Evolutionary conservation across 1,140 invertebrate genomes (phyloP).

Genomic region (Scaptodrosophila lebanonensis): DNA sequence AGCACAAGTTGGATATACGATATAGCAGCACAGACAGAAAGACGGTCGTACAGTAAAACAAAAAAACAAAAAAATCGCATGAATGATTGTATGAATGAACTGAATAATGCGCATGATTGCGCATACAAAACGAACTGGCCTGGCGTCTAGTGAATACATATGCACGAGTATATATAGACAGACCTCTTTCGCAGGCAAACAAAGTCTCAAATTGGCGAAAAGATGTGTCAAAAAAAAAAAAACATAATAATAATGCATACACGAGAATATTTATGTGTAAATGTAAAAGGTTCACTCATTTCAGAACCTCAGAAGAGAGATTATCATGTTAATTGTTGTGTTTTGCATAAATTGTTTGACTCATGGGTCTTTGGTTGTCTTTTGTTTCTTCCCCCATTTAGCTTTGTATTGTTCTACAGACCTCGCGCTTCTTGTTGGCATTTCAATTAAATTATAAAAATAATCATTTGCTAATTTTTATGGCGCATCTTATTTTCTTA

Average conservation of each 20-base stretch:
- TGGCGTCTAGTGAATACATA: no score
- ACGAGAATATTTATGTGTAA: conserved; percentile 18
- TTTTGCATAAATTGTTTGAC: conserved; percentile 19
- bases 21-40: conserved; percentile 1
- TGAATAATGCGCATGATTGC: conserved; percentile 58
- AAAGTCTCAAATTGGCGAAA: background rate
- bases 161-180: no score
- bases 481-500: conserved; percentile 39
- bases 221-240: conserved; percentile 6
- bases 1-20: conserved; percentile 14
- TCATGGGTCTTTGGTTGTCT: no score
- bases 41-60: no score
- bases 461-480: conserved; percentile 66
- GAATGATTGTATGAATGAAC: conserved; percentile 54
- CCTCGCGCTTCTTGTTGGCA: conserved; percentile 45
- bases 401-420: conserved; percentile 25
- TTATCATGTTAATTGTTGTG: conserved; percentile 51
- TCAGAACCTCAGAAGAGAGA: conserved; percentile 29
- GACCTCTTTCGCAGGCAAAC: no score
- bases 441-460: conserved; percentile 71
- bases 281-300: conserved; percentile 29
- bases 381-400: conserved; percentile 29
- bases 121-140: conserved; percentile 39
- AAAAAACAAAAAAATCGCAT: no score
- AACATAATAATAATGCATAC: conserved; percentile 16